phyloP scores from a whole-genome alignment of 1,140 invertebrate species.

The Tetragonula clypearis region DNA sequence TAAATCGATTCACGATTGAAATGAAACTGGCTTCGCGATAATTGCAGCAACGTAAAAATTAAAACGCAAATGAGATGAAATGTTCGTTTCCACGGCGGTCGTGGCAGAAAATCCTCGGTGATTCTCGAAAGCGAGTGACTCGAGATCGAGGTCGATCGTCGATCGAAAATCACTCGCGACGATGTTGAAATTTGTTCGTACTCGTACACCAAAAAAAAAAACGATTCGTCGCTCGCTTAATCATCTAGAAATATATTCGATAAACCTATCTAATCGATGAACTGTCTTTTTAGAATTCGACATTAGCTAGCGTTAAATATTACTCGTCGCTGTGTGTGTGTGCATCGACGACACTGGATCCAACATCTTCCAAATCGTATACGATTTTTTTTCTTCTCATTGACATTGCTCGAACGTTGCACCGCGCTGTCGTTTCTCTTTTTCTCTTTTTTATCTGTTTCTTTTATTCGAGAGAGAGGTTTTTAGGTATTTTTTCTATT shows the following conservation, averaged over 20 bases:
- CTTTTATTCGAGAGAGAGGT: neutral
- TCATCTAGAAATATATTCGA: conserved; percentile 16
- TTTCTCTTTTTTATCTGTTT: neutral
- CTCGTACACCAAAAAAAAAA: conserved; percentile 41
- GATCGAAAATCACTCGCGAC: conserved; percentile 53
- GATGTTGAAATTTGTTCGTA: conserved; percentile 11
- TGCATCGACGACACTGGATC: conserved; percentile 39
- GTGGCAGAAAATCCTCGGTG: neutral
- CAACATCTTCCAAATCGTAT: conserved; percentile 18
- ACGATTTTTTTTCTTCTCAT: neutral
- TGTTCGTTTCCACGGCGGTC: neutral
- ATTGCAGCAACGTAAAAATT: neutral
- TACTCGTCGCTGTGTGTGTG: neutral
- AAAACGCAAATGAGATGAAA: neutral
- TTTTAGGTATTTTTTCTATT: neutral
- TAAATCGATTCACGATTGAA: no score
- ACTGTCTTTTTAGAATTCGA: conserved; percentile 20
- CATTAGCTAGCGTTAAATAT: neutral
- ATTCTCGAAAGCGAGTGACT: conserved; percentile 25
- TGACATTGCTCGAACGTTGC: conserved; percentile 3
- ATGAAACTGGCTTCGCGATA: no score
- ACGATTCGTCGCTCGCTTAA: conserved; percentile 12
- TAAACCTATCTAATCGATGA: conserved; percentile 38
- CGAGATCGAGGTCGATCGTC: conserved; percentile 50
- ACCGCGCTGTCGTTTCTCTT: neutral